Conservation (phyloP, 2,888 invertebrate genomes). For the Agrilus biguttatus region DNA sequence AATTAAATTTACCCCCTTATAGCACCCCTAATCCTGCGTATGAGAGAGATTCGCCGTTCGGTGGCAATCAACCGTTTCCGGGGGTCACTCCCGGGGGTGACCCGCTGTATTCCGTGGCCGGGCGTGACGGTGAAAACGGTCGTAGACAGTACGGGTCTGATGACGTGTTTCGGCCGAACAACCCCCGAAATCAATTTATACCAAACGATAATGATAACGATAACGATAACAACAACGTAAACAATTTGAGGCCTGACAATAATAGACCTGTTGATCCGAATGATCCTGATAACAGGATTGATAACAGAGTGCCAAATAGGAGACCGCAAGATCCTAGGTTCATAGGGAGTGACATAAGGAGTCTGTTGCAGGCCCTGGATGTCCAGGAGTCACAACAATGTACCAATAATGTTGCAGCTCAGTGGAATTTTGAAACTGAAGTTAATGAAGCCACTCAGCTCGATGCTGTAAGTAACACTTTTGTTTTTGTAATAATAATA, state of each 20-base stretch:
- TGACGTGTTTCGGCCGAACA: too few species aligned
- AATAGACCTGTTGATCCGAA: too few species aligned
- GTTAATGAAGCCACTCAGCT: conserved; percentile 71
- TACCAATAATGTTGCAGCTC: conserved; percentile 72
- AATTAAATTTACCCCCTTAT: conserved; percentile 16
- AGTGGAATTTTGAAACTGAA: conserved; percentile 82
- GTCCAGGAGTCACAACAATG: conserved; percentile 66
- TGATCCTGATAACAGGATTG: too few species aligned
- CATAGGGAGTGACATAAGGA: conserved; percentile 29
- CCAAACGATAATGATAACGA: too few species aligned
- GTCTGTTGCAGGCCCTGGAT: conserved; percentile 55
- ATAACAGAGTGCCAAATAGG: too few species aligned
- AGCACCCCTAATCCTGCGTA: conserved; percentile 5
- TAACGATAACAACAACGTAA: too few species aligned
- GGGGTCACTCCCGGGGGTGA: not conserved
- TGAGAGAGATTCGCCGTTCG: conserved; percentile 7
- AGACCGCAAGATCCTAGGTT: too few species aligned
- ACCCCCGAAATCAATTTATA: too few species aligned
- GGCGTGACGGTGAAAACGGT: too few species aligned
- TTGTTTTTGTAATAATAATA: not conserved
- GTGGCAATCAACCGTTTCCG: conserved; percentile 5
- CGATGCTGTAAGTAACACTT: conserved; percentile 58
- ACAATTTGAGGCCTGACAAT: too few species aligned
- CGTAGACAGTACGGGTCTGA: too few species aligned
- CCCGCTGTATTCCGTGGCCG: too few species aligned